A percentile compares a stretch with the other conserved stretches of the same genome.
phyloP scores from a whole-genome alignment of 2,888 invertebrate species.

The Torymus texanus region DNA sequence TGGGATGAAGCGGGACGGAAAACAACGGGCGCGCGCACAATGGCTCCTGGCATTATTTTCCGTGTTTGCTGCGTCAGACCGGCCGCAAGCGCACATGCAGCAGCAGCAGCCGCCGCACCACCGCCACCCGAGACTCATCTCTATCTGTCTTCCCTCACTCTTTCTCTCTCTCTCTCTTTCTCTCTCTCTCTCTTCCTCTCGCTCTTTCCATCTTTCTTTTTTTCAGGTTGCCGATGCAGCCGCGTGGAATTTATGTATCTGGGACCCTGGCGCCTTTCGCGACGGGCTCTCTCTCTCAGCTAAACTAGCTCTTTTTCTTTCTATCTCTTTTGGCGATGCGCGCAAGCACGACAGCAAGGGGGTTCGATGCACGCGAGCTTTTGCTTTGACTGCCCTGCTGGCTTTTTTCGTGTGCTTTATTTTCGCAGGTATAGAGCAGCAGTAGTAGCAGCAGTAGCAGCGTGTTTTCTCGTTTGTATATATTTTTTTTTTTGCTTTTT shows the following conservation, averaged over 20 bases:
- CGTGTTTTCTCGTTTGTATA: no score
- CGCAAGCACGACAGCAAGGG: background rate
- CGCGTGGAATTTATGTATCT: slow-evolving; percentile 36
- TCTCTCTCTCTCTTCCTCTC: no score
- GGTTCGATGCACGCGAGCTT: slow-evolving; percentile 6
- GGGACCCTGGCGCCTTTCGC: slow-evolving; percentile 10
- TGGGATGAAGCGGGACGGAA: slow-evolving; percentile 40
- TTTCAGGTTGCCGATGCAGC: slow-evolving; percentile 13
- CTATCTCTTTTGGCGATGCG: background rate
- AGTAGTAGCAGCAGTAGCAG: no score
- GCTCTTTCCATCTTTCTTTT: background rate
- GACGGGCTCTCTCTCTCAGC: slow-evolving; percentile 13
- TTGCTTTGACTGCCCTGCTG: slow-evolving; percentile 2
- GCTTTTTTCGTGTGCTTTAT: background rate
- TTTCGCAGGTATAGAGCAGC: background rate
- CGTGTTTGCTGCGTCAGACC: slow-evolving; percentile 67
- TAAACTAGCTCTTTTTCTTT: slow-evolving; percentile 51
- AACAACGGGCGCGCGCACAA: slow-evolving; percentile 60
- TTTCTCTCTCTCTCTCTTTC: background rate
- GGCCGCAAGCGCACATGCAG: slow-evolving; percentile 46
- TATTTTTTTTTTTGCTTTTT: no score
- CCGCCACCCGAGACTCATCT: slow-evolving; percentile 39
- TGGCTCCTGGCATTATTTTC: slow-evolving; percentile 69
- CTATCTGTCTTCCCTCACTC: slow-evolving; percentile 9
- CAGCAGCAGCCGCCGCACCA: no score